Evolutionary conservation across 2,888 invertebrate species (phyloP).

Genomic region (Selenia dentaria): DNA sequence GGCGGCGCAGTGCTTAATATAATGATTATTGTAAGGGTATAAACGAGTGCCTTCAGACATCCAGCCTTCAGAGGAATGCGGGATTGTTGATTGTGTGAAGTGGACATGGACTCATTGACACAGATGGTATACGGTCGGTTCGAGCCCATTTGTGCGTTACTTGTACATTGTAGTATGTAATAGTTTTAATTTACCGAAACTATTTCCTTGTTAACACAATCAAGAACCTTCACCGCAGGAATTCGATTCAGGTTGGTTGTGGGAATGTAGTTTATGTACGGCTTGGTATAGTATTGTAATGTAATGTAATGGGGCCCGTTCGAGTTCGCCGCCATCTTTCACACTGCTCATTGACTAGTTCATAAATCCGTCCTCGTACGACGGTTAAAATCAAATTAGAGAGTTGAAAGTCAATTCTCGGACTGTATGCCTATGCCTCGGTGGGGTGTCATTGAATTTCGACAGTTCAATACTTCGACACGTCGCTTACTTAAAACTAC

Average conservation of each 20-base stretch:
- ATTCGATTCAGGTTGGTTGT: conserved; percentile 45
- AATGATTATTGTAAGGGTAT: conserved; percentile 69
- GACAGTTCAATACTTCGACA: too few species aligned
- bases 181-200: conserved; percentile 28
- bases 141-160: conserved; percentile 33
- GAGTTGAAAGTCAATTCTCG: too few species aligned
- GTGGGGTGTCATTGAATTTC: too few species aligned
- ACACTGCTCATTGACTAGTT: not conserved
- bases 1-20: conserved; percentile 39
- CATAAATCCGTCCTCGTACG: too few species aligned
- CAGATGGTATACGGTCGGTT: conserved; percentile 45
- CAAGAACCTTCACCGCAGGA: conserved; percentile 45
- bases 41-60: conserved; percentile 82
- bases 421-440: too few species aligned
- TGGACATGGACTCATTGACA: conserved; percentile 53
- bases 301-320: not conserved
- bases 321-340: conserved; percentile 22
- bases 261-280: conserved; percentile 34
- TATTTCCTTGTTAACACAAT: conserved; percentile 43
- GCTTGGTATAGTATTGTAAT: not conserved
- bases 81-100: conserved; percentile 73
- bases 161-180: conserved; percentile 31
- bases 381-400: too few species aligned
- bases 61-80: conserved; percentile 77
- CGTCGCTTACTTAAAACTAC: too few species aligned